These are phyloP conservation scores for Doris montereyensis DNA, from an alignment of 2,888 invertebrate species.

Conservation along the genomic window DNA sequence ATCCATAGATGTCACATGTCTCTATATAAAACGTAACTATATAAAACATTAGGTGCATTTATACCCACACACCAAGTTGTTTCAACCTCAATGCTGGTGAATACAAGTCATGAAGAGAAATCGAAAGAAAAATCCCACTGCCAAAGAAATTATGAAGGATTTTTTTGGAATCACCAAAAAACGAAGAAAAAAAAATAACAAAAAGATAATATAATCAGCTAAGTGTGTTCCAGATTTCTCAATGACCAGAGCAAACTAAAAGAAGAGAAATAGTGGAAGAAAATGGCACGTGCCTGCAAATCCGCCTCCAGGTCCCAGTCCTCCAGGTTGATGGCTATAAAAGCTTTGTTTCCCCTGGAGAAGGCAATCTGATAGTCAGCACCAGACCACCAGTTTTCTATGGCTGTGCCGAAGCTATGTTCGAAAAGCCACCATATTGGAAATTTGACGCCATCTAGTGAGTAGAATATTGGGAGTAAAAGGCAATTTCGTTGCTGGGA, in stretches of 20 bases:
- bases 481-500: too few relatives aligned
- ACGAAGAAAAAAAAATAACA: not conserved
- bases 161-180: not conserved
- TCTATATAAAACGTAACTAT: too few relatives aligned
- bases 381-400: conserved; percentile 85
- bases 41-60: not conserved
- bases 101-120: too few relatives aligned
- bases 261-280: not conserved
- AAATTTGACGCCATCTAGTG: conserved; percentile 69
- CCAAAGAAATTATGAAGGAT: too few relatives aligned
- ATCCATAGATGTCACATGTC: not conserved
- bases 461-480: too few relatives aligned
- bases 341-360: conserved; percentile 80
- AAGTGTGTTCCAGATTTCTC: too few relatives aligned
- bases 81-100: too few relatives aligned
- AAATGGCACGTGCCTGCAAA: conserved; percentile 41
- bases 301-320: conserved; percentile 70
- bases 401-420: too few relatives aligned
- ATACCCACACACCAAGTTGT: conserved; percentile 29
- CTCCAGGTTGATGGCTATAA: conserved; percentile 83
- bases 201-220: too few relatives aligned
- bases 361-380: conserved; percentile 86
- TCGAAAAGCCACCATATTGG: conserved; percentile 72
- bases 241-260: too few relatives aligned
- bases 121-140: too few relatives aligned